Conservation (phyloP, 2,797 vertebrate species). For the Trachops cirrhosus region DNA sequence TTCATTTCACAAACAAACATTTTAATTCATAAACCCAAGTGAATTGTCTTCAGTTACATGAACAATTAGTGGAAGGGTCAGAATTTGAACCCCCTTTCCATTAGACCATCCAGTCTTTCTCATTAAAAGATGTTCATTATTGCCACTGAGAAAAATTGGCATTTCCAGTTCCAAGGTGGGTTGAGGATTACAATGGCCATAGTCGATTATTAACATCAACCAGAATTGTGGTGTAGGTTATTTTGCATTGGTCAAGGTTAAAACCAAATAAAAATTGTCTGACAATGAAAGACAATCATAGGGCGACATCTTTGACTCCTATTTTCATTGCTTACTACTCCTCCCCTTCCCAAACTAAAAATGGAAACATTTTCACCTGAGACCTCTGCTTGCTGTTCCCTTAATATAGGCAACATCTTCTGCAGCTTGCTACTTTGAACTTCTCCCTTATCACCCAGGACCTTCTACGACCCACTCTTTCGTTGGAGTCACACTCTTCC, state of each 20-base stretch:
- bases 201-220: neutral
- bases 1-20: neutral
- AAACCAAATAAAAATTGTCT: neutral
- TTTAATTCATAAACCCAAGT: neutral
- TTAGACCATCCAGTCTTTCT: neutral
- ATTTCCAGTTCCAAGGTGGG: neutral
- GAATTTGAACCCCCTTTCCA: neutral
- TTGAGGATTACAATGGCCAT: neutral
- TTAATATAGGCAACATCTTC: neutral
- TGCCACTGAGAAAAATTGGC: neutral
- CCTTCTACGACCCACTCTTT: neutral
- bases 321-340: neutral
- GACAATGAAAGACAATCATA: neutral
- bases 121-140: neutral
- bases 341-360: neutral
- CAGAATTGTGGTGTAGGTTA: neutral
- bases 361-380: rapidly evolving
- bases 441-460: neutral
- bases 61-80: neutral
- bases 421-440: neutral
- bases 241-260: neutral
- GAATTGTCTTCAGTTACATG: neutral
- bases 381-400: neutral
- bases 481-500: neutral
- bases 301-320: neutral